Percentiles rank a stretch among this genome's conserved stretches.
Conservation (phyloP, 2,797 vertebrate genomes). For the Onychomys arenicola region DNA sequence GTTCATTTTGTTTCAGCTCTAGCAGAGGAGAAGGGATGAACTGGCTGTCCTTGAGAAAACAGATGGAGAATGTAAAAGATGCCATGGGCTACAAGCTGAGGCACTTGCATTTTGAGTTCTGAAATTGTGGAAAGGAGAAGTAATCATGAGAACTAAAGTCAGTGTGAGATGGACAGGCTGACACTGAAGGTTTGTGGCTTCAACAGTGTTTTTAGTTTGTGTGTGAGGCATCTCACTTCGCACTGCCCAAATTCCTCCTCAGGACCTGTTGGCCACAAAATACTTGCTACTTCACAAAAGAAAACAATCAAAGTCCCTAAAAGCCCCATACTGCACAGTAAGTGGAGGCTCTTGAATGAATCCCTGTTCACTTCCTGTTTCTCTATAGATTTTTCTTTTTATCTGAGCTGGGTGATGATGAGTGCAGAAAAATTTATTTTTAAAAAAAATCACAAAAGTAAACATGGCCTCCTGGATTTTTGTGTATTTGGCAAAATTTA, state of each 20-base stretch:
- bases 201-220: neutral
- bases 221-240: neutral
- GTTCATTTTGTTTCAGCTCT: slow-evolving; percentile 40
- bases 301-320: neutral
- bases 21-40: neutral
- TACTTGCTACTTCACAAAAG: neutral
- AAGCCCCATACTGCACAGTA: neutral
- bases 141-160: neutral
- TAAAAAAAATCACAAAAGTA: neutral
- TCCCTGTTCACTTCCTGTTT: neutral
- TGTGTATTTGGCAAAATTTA: neutral
- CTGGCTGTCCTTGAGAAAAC: neutral
- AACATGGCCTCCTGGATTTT: neutral
- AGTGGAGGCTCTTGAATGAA: neutral
- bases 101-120: neutral
- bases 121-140: neutral
- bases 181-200: neutral
- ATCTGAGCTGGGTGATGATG: neutral
- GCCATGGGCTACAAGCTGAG: neutral
- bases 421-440: neutral
- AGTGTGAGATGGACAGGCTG: neutral
- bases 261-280: neutral
- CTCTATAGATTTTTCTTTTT: neutral
- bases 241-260: neutral
- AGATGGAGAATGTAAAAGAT: neutral